These are phyloP conservation scores for Phortica variegata DNA, from an alignment of 1,140 invertebrate genomes.

Conservation along the genomic window DNA sequence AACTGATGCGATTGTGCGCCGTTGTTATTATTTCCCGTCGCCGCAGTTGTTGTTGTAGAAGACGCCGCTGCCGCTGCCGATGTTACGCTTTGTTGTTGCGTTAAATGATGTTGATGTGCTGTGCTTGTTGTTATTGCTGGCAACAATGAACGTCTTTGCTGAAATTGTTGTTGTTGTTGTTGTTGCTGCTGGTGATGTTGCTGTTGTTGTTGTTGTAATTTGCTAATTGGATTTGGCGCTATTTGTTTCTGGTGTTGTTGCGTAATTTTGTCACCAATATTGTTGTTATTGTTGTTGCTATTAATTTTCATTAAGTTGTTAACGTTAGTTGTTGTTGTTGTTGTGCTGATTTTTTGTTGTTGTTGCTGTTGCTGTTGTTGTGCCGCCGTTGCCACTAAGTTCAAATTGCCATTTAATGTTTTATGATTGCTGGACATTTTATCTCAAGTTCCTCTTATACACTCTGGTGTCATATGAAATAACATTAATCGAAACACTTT, in stretches of 20 bases:
- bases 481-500: no score
- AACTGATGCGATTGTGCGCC: conserved; percentile 44
- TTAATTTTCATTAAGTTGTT: conserved; percentile 49
- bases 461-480: no score
- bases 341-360: conserved; percentile 26
- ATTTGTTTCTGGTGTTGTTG: conserved; percentile 6
- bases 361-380: conserved; percentile 27
- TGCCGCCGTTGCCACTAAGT: conserved; percentile 8
- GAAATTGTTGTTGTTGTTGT: conserved; percentile 28
- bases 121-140: conserved; percentile 29
- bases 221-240: conserved; percentile 37
- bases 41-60: conserved; percentile 26
- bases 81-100: conserved; percentile 22
- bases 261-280: conserved; percentile 39
- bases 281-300: conserved; percentile 13
- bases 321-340: no score
- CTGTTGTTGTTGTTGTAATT: conserved; percentile 18
- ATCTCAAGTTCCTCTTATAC: conserved; percentile 31
- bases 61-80: conserved; percentile 14
- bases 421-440: conserved; percentile 52
- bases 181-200: conserved; percentile 32
- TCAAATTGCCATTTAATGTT: conserved; percentile 24
- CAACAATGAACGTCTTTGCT: conserved; percentile 36
- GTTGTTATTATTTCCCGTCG: conserved; percentile 25
- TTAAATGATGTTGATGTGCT: conserved; percentile 1